Base-by-base conservation (phyloP, 2,888 invertebrate genomes). In the Diplolepis rosae region DNA sequence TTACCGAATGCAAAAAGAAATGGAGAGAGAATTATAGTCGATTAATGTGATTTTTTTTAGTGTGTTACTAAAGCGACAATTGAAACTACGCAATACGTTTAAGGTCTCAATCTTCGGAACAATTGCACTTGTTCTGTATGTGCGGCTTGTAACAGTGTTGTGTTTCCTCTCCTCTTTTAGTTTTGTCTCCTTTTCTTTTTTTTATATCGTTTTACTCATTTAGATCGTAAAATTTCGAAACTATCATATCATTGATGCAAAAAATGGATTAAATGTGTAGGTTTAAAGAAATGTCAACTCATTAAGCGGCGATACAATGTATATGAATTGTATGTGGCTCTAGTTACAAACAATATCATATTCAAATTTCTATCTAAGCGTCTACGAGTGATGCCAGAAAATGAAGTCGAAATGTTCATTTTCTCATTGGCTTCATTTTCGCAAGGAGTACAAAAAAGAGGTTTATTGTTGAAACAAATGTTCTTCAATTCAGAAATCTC, bases 321-420 rank as follows among this genome's bases (percentile, higher is more conserved):
- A 28, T 30, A 24, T 15, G 24, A 39, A 61, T 27, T 61, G 39
- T 61, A 61, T 27, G 39, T 39, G 30, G 30, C 27, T 52, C 28
- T 27, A 28, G 13, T 52, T 52, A 13, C n/a, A 52, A 15, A 52
- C 52, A 15, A 24, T 61, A 39, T 61, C 39, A 39, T 61, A 61
- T 61, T 61, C 39, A 3, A 61, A 61, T 39, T 61, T 27, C 24
- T 13, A 42, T 39, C n/a, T 24, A 61, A 61, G 13, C 35, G 61
- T 61, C 39, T 61, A 6, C 61, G 39, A 61, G 61, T 61, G 61
- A 61, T 24, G 61, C 24, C 61, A 61, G 61, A 39, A 61, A 61
- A 42, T 61, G 61, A 18, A 35, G 24, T 39, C 13, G 24, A 61
- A 39, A 61, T 39, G 35, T 61, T 56, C 18, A 56, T 56, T 35